Conservation (phyloP, 2,797 vertebrate genomes). For the Peromyscus attwateri region DNA sequence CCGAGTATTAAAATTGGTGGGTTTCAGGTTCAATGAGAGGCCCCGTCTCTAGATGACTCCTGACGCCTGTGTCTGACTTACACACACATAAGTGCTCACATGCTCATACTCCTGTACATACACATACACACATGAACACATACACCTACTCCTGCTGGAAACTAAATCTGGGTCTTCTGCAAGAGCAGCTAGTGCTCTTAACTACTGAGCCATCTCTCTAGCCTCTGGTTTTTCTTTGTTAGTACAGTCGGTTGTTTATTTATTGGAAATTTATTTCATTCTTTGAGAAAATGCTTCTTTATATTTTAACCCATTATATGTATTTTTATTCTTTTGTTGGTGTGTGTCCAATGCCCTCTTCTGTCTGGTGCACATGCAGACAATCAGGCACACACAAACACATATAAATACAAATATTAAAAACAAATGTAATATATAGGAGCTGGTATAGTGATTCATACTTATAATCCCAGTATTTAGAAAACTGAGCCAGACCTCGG, state of each 20-base stretch:
- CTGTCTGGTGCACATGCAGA: background rate
- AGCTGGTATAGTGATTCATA: background rate
- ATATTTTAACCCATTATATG: background rate
- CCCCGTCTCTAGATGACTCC: background rate
- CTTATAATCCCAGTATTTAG: background rate
- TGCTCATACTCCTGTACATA: background rate
- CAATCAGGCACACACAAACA: background rate
- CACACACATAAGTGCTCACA: background rate
- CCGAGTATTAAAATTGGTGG: background rate
- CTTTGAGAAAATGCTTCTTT: background rate
- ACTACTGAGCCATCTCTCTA: background rate
- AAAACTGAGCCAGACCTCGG: background rate
- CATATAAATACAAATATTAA: background rate
- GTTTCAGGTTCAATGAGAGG: background rate
- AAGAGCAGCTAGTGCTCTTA: background rate
- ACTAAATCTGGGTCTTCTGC: background rate
- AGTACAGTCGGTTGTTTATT: background rate
- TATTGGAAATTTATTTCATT: background rate
- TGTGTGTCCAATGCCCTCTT: background rate
- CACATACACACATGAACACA: background rate
- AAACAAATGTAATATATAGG: background rate
- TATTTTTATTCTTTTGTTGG: background rate
- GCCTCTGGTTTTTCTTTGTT: background rate
- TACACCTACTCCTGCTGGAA: background rate
- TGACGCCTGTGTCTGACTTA: background rate